Conservation (phyloP, 2,113 vertebrate species). For the Noctilio leporinus region DNA sequence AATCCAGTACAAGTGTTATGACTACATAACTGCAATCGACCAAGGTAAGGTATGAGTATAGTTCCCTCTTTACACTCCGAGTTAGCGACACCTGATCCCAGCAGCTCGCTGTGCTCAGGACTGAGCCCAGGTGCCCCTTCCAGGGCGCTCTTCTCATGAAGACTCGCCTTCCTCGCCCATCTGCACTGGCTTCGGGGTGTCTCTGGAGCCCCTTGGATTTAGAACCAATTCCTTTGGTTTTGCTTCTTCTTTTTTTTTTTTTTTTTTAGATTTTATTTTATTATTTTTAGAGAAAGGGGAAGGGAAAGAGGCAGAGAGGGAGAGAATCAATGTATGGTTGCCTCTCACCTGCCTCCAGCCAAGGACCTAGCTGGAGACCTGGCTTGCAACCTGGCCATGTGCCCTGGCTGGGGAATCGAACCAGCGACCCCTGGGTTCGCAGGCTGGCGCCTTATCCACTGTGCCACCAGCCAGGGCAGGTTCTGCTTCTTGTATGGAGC, state of each 20-base stretch:
- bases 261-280: too few relatives aligned
- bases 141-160: background rate
- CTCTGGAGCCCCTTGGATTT: background rate
- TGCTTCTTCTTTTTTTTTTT: too few relatives aligned
- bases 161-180: background rate
- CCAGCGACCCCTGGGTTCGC: too few relatives aligned
- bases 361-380: too few relatives aligned
- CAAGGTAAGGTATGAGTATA: accelerated
- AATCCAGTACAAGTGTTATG: background rate
- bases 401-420: too few relatives aligned
- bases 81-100: background rate
- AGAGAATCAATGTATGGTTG: too few relatives aligned
- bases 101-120: accelerated
- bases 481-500: background rate
- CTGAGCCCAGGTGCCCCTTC: background rate
- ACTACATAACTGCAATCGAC: accelerated
- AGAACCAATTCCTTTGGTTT: background rate
- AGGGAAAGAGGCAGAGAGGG: too few relatives aligned
- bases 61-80: background rate
- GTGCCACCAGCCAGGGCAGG: too few relatives aligned
- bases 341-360: too few relatives aligned
- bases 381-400: too few relatives aligned
- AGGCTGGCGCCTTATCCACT: too few relatives aligned
- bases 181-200: background rate
- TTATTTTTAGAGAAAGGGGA: too few relatives aligned